phyloP scores from a whole-genome alignment of 1,140 invertebrate species.

The Callitettix versicolor region DNA sequence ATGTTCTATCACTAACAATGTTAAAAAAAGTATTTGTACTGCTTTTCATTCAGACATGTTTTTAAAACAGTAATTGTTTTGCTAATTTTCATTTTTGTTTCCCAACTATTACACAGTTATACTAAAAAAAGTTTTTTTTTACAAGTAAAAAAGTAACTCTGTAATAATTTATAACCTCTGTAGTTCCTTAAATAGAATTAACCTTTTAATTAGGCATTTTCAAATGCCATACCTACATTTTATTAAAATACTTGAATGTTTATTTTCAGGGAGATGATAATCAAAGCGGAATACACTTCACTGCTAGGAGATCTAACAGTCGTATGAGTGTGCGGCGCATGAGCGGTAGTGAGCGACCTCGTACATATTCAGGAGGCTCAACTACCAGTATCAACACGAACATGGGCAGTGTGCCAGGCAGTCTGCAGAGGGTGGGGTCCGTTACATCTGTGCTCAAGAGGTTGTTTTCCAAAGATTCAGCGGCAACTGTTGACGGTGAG shows the following conservation, averaged over 20 bases:
- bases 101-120: too few relatives aligned
- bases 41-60: too few relatives aligned
- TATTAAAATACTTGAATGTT: not conserved
- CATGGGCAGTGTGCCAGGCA: slow-evolving; percentile 32
- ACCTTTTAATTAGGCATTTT: too few relatives aligned
- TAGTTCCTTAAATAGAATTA: too few relatives aligned
- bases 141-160: too few relatives aligned
- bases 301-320: slow-evolving; percentile 21
- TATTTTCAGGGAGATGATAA: slow-evolving; percentile 26
- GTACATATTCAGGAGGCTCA: slow-evolving; percentile 25
- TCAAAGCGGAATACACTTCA: slow-evolving; percentile 27
- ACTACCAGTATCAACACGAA: slow-evolving; percentile 36
- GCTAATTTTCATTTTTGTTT: too few relatives aligned
- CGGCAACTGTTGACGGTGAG: slow-evolving; percentile 18
- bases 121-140: too few relatives aligned
- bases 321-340: slow-evolving; percentile 18
- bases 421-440: slow-evolving; percentile 55
- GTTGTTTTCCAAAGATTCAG: slow-evolving; percentile 57
- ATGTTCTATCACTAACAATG: too few relatives aligned
- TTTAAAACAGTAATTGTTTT: too few relatives aligned
- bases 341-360: not conserved
- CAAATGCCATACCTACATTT: too few relatives aligned
- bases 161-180: too few relatives aligned
- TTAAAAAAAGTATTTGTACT: too few relatives aligned
- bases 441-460: slow-evolving; percentile 64